Conservation (phyloP, 2,113 vertebrate genomes). For the Barbus barbus region DNA sequence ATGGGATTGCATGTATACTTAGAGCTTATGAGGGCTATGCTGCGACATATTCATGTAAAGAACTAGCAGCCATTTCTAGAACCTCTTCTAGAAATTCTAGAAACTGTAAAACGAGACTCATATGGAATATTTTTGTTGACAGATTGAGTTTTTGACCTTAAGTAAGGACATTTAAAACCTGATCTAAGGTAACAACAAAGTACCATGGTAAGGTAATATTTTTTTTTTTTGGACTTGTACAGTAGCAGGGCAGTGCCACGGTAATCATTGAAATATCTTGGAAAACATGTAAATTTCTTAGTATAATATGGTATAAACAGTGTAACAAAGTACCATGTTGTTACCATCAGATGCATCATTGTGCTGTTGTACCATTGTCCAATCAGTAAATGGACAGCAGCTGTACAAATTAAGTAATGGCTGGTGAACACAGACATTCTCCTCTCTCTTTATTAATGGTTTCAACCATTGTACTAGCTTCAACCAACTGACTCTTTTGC, state of each 20-base stretch:
- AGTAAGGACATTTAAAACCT: neutral
- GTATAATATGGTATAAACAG: neutral
- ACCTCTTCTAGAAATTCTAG: too few relatives aligned
- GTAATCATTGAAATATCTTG: neutral
- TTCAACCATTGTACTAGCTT: neutral
- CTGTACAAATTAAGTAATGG: neutral
- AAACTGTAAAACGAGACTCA: neutral
- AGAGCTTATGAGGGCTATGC: neutral
- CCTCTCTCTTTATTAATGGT: neutral
- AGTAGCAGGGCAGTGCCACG: neutral
- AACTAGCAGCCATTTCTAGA: neutral
- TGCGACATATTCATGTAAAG: slow-evolving; percentile 3
- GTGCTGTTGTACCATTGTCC: neutral
- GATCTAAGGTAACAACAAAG: neutral
- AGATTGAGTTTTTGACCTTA: neutral
- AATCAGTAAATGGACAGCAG: neutral
- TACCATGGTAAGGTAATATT: neutral
- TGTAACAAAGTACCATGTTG: neutral
- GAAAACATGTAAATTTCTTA: neutral
- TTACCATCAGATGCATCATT: neutral
- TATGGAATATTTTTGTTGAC: slow-evolving; percentile 8
- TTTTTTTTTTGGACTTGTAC: neutral
- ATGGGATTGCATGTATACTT: slow-evolving; percentile 28
- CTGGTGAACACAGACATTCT: neutral
- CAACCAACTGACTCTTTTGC: neutral